These are phyloP conservation scores for Melikaiella ostensackeni DNA, from an alignment of 2,888 invertebrate genomes.

Conservation along the genomic window DNA sequence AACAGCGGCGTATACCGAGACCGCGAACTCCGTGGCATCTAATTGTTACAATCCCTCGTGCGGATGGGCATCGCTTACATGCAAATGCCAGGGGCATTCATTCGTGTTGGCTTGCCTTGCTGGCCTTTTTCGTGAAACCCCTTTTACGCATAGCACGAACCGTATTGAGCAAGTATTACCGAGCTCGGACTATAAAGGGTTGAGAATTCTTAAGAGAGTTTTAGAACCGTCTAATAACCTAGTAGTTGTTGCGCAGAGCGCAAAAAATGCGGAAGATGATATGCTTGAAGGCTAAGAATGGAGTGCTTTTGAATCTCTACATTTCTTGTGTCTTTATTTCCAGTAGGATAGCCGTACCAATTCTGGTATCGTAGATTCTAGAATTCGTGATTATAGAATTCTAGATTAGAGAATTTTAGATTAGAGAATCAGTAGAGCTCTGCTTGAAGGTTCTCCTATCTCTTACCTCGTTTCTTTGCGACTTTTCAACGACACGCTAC, in stretches of 20 bases:
- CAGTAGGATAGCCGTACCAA: not conserved
- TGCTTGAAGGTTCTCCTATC: conserved; percentile 42
- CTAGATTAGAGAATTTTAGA: not conserved
- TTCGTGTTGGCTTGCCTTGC: conserved; percentile 33
- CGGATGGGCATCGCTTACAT: conserved; percentile 33
- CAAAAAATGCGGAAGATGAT: conserved; percentile 27
- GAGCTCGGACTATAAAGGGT: conserved; percentile 18
- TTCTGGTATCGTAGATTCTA: not conserved
- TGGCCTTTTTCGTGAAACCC: conserved; percentile 31
- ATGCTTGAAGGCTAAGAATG: conserved; percentile 10
- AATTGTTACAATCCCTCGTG: conserved; percentile 27
- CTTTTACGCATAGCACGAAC: conserved; percentile 26
- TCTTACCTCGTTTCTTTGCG: conserved; percentile 51
- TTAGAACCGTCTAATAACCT: conserved; percentile 47
- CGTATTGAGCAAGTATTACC: conserved; percentile 39
- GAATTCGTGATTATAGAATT: not conserved
- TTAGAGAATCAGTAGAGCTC: not conserved
- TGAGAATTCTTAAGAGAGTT: conserved; percentile 24
- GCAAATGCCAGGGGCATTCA: conserved; percentile 32
- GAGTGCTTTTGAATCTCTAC: not conserved
- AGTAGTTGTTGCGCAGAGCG: conserved; percentile 27
- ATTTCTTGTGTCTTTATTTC: not conserved
- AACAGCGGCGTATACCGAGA: conserved; percentile 17
- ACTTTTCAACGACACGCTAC: conserved; percentile 52
- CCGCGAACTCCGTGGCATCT: conserved; percentile 21